Base-by-base conservation (phyloP, 2,888 invertebrate genomes). In the Luperina testacea region DNA sequence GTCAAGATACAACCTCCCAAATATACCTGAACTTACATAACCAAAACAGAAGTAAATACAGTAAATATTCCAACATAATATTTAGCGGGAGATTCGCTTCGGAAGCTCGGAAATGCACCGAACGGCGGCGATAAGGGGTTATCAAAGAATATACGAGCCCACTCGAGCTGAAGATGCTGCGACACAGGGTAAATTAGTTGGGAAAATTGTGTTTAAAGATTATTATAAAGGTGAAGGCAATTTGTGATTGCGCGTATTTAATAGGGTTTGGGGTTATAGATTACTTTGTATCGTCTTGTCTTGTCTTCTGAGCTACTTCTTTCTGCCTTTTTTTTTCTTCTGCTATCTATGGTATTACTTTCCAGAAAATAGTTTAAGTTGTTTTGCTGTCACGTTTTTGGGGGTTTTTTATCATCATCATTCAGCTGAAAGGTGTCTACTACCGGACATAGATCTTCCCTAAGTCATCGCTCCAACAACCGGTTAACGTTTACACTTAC, bases 121-220 rank as follows among this genome's bases (percentile, higher is more conserved):
- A 90, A 90, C 84, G 85, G 81, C 78, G 82, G 69, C 90, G 94
- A 94, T 94, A 94, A 94, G 91, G 89, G 92, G 92, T 93, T 94
- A 94, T 93, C 93, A 92, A 93, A 91, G 91, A 93, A 94, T 91
- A 92, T 93, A 92, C 90, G 91, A 90, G 89, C 77, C 61, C 83
- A 81, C 72, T 81, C 75, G 71, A 73, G 81, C 72, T 77, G 87
- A 84, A 87, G 84, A 85, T 69, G 84, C 51, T 87, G 82, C 59
- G 87, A 87, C 85, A 85, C 85, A 81, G 77, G 68, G 68, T 85
- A 87, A 85, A 87, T 85, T 85, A 81, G 75, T 53, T 75, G 69
- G 48, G 72, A 72, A 76, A 84, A 84, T 85, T 80, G 69, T 87
- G 77, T 73, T 85, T 59, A 45, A 81, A 85, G 67, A 71, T 71